Evolutionary conservation across 1,140 invertebrate genomes (phyloP).

Genomic region (Oncopodura yosiiana): DNA sequence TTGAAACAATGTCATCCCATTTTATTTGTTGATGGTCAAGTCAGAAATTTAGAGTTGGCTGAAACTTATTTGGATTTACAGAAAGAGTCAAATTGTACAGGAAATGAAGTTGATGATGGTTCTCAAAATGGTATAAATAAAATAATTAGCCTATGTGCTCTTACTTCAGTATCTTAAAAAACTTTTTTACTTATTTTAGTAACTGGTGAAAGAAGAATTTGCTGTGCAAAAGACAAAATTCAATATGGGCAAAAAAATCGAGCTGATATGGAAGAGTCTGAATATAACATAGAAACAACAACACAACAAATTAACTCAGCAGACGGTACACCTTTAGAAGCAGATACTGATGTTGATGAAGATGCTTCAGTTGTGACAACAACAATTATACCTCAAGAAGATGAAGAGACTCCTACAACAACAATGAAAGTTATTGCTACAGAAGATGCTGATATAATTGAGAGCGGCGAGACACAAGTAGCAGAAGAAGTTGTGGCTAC

Average conservation of each 20-base stretch:
- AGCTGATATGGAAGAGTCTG: no score
- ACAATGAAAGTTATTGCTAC: background rate
- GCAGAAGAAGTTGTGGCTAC: background rate
- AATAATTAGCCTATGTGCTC: background rate
- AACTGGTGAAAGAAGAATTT: conserved; percentile 9
- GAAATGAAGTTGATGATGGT: background rate
- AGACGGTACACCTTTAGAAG: background rate
- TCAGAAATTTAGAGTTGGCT: conserved; percentile 18
- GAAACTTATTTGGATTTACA: background rate
- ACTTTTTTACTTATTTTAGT: background rate
- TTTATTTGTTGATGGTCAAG: conserved; percentile 15
- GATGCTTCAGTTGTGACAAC: background rate
- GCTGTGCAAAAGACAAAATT: conserved; percentile 17
- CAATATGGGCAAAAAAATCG: background rate
- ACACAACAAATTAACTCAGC: no score
- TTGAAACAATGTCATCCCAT: conserved; percentile 20
- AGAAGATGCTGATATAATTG: background rate
- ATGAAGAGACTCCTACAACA: background rate
- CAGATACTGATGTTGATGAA: background rate
- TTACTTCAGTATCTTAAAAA: background rate
- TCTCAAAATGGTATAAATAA: background rate
- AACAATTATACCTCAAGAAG: background rate
- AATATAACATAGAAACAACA: no score
- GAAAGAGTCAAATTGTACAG: background rate
- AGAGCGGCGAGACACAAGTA: background rate